A percentile compares a stretch with the other conserved stretches of the same genome.
Evolutionary conservation across 2,888 invertebrate species (phyloP).

Genomic region (Heliconius sara): DNA sequence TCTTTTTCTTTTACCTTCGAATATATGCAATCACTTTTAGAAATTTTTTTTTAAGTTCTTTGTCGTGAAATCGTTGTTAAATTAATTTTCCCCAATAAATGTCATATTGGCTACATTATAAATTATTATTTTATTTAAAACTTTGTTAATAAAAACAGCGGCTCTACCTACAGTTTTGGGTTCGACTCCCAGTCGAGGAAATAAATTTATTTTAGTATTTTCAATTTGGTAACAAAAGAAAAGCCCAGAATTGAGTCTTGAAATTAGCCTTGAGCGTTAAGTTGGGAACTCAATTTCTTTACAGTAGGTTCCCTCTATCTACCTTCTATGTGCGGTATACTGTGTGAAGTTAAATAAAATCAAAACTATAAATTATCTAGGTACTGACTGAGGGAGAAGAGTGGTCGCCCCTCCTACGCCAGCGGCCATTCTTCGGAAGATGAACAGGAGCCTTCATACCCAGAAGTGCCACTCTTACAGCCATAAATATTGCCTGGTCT

Average conservation of each 20-base stretch:
- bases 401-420: slow-evolving; percentile 68
- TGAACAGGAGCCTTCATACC: slow-evolving; percentile 65
- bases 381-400: slow-evolving; percentile 81
- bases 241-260: background rate
- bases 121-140: background rate
- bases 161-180: background rate
- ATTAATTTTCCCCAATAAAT: no score
- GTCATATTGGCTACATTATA: no score
- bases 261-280: background rate
- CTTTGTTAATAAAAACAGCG: background rate
- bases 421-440: slow-evolving; percentile 78
- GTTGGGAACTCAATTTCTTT: no score
- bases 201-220: background rate
- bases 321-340: no score
- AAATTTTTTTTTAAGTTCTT: no score
- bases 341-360: no score
- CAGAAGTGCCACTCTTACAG: slow-evolving; percentile 68
- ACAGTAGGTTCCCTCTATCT: no score
- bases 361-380: slow-evolving; percentile 51
- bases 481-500: slow-evolving; percentile 51
- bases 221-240: background rate
- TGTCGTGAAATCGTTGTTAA: no score
- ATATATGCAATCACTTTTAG: no score
- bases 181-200: background rate
- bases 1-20: no score